These are phyloP conservation scores for Alectura lathami DNA, from an alignment of 2,113 vertebrate species.

Conservation along the genomic window DNA sequence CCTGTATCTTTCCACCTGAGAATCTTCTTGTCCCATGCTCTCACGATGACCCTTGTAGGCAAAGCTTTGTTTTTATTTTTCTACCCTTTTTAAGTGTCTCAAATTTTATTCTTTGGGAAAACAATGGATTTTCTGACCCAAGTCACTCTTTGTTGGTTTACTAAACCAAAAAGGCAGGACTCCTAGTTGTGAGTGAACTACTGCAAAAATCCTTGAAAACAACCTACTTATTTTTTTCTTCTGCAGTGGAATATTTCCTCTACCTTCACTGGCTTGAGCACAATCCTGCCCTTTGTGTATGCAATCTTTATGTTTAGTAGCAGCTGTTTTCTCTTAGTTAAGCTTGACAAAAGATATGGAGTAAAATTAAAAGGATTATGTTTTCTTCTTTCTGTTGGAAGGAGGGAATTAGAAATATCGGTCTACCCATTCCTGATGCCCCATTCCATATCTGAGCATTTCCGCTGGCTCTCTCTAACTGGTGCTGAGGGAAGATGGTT, in stretches of 20 bases:
- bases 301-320: constrained; percentile 26
- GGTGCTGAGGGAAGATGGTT: background rate
- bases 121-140: background rate
- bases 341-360: background rate
- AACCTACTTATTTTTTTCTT: background rate
- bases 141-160: background rate
- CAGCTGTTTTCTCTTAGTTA: constrained; percentile 26
- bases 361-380: background rate
- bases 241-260: background rate
- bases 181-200: background rate
- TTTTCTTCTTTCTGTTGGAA: background rate
- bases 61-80: background rate
- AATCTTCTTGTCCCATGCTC: background rate
- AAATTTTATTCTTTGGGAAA: background rate
- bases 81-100: background rate
- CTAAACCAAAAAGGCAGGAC: background rate
- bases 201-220: background rate
- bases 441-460: background rate
- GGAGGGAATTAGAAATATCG: background rate
- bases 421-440: background rate
- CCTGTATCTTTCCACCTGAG: background rate
- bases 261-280: background rate
- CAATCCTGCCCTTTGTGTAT: constrained; percentile 4
- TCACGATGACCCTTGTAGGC: background rate
- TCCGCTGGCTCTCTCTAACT: fast-evolving